Percentiles rank a stretch among this genome's conserved stretches.
These are phyloP conservation scores for Cercopithecus mona DNA, from an alignment of 2,113 vertebrate species.

Conservation along the genomic window DNA sequence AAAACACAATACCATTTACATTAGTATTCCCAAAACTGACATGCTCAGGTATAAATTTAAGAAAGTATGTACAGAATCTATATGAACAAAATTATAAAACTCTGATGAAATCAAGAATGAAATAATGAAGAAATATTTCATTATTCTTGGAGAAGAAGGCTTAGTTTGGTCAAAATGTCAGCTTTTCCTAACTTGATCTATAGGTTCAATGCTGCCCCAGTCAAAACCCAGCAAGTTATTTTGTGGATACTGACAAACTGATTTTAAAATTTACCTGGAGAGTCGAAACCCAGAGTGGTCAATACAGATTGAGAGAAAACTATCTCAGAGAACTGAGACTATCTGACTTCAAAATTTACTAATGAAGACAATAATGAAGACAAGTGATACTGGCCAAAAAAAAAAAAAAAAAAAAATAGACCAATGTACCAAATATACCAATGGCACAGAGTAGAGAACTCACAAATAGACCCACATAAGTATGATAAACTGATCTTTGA, in stretches of 20 bases:
- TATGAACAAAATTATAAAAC: neutral
- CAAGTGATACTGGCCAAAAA: neutral
- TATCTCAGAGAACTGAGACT: neutral
- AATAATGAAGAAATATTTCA: neutral
- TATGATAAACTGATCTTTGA: neutral
- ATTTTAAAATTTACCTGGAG: neutral
- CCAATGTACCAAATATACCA: neutral
- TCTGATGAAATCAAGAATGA: neutral
- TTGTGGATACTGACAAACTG: neutral
- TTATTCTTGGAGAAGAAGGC: neutral
- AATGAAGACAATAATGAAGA: neutral
- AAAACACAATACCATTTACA: neutral
- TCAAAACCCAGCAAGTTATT: neutral
- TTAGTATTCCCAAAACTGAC: neutral
- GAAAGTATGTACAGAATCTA: neutral
- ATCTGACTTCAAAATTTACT: neutral
- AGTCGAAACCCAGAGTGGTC: neutral
- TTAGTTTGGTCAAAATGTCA: neutral
- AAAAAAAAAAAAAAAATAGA: neutral
- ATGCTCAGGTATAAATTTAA: neutral
- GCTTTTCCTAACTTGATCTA: neutral
- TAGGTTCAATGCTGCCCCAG: neutral
- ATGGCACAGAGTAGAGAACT: neutral
- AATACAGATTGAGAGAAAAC: neutral
- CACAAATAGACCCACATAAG: neutral